A percentile compares a stretch with the other conserved stretches of the same genome.
Evolutionary conservation across 2,113 vertebrate genomes (phyloP).

Genomic region (Pteropus alecto): DNA sequence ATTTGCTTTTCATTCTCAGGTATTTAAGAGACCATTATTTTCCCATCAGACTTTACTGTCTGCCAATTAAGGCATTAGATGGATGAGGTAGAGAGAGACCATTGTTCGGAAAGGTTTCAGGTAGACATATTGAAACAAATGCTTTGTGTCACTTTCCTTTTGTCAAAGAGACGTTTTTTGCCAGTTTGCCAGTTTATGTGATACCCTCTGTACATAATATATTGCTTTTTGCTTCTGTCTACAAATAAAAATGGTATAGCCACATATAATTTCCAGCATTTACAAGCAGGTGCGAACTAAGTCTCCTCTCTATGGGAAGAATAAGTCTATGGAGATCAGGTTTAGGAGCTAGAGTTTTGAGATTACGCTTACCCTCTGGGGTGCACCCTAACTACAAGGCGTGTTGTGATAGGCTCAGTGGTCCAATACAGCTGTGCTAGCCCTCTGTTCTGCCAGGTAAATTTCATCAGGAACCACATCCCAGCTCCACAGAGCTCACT

Average conservation of each 20-base stretch:
- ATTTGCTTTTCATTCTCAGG: constrained; percentile 86
- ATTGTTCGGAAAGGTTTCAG: constrained; percentile 72
- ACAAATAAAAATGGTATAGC: constrained; percentile 50
- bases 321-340: not conserved
- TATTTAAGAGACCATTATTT: constrained; percentile 87
- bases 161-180: constrained; percentile 26
- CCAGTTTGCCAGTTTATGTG: not conserved
- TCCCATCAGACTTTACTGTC: constrained; percentile 83
- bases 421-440: not conserved
- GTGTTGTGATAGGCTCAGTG: not conserved
- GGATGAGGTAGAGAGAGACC: constrained; percentile 74
- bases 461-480: constrained; percentile 39
- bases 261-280: constrained; percentile 17
- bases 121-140: constrained; percentile 65
- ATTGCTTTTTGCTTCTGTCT: not conserved
- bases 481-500: not conserved
- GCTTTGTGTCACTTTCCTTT: constrained; percentile 54
- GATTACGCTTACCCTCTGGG: not conserved
- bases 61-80: constrained; percentile 84
- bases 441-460: not conserved
- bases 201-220: constrained; percentile 17
- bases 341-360: not conserved
- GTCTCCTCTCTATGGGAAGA: not conserved
- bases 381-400: not conserved
- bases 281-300: not conserved